Conservation (phyloP, 2,113 vertebrate genomes). For the Canis aureus region DNA sequence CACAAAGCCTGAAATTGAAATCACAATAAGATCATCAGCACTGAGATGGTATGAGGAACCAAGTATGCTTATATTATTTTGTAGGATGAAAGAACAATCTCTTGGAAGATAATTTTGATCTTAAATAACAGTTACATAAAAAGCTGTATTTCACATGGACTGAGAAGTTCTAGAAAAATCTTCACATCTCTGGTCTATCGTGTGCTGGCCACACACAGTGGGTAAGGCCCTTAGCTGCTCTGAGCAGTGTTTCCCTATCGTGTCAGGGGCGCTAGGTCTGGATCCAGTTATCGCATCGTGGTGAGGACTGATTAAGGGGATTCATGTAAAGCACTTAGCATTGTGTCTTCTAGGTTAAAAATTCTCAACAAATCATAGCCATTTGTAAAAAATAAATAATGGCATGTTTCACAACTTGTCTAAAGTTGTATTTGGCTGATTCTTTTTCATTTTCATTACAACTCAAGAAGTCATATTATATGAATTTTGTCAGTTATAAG, state of each 20-base stretch:
- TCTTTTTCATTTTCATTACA: neutral
- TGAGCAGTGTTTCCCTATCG: neutral
- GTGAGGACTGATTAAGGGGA: neutral
- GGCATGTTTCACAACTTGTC: neutral
- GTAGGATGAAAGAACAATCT: neutral
- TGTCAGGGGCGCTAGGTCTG: neutral
- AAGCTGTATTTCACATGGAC: neutral
- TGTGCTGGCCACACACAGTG: neutral
- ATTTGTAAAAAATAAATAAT: neutral
- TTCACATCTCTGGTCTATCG: neutral
- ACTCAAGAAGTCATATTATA: neutral
- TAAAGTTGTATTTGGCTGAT: neutral
- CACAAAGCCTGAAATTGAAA: neutral
- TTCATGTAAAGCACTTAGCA: neutral
- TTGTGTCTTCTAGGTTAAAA: neutral
- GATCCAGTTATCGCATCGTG: neutral
- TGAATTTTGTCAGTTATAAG: neutral
- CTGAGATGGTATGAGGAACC: neutral
- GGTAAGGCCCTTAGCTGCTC: neutral
- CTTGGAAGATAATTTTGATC: slow-evolving; percentile 14
- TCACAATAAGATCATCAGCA: neutral
- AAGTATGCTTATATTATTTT: neutral
- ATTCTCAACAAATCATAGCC: neutral
- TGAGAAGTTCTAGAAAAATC: neutral
- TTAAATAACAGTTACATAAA: neutral